Evolutionary conservation across 1,140 invertebrate species (phyloP).

Genomic region (Belonocnema kinseyi): DNA sequence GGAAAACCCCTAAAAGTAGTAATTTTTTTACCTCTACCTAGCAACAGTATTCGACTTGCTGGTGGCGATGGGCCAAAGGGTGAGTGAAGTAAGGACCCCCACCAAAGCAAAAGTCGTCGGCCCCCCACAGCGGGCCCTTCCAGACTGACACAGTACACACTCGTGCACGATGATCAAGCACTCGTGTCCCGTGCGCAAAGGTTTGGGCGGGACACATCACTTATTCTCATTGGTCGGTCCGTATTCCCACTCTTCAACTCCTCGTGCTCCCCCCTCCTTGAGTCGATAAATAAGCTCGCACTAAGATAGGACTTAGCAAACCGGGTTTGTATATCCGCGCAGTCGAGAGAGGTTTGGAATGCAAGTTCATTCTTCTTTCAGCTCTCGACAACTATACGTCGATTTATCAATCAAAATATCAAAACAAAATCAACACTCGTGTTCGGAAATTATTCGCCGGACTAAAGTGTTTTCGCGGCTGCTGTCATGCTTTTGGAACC

Average conservation of each 20-base stretch:
- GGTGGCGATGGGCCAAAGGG: background rate
- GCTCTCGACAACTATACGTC: background rate
- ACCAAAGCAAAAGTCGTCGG: background rate
- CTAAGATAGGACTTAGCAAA: slow-evolving; percentile 35
- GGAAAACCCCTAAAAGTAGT: background rate
- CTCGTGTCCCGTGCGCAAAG: slow-evolving; percentile 38
- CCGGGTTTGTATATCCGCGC: background rate
- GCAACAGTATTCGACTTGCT: slow-evolving; percentile 16
- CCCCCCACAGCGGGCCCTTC: slow-evolving; percentile 12
- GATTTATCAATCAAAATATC: background rate
- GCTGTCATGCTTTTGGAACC: slow-evolving; percentile 59
- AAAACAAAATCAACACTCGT: no score
- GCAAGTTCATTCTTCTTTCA: background rate
- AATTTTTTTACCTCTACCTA: background rate
- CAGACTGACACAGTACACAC: background rate
- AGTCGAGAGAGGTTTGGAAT: background rate
- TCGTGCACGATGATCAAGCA: background rate
- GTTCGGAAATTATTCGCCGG: no score
- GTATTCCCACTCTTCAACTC: slow-evolving; percentile 41
- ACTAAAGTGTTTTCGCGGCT: background rate
- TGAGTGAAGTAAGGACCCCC: slow-evolving; percentile 15
- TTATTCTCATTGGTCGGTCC: slow-evolving; percentile 51
- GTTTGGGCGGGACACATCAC: slow-evolving; percentile 56
- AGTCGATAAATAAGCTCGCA: slow-evolving; percentile 53
- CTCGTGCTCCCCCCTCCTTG: background rate